Conservation (phyloP, 2,797 vertebrate species). For the Phataginus tetradactyla region DNA sequence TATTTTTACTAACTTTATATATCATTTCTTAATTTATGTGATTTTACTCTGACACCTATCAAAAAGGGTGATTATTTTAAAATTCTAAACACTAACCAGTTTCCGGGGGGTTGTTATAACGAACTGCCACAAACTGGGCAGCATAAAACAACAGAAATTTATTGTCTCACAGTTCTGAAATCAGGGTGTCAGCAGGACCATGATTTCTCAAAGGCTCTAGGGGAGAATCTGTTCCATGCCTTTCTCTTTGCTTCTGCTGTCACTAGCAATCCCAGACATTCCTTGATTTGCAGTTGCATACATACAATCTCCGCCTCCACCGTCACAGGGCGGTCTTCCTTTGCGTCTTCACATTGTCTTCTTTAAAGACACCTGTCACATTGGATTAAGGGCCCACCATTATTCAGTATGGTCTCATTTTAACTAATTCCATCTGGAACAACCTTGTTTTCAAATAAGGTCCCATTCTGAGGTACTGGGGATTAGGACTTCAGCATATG, state of each 20-base stretch:
- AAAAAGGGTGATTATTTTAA: not conserved
- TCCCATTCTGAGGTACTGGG: not conserved
- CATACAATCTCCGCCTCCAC: not conserved
- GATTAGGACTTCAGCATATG: not conserved
- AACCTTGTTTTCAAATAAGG: not conserved
- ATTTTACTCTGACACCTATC: not conserved
- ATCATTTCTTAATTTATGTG: not conserved
- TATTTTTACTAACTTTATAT: conserved; percentile 16
- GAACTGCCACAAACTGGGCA: not conserved
- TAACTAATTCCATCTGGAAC: not conserved
- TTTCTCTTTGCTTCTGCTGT: not conserved
- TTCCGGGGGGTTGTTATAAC: not conserved
- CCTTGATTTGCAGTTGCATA: not conserved
- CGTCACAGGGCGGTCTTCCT: not conserved
- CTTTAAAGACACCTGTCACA: not conserved
- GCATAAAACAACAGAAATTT: not conserved
- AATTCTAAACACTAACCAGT: conserved; percentile 28
- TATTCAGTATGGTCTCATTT: not conserved
- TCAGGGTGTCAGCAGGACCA: not conserved
- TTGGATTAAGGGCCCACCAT: not conserved
- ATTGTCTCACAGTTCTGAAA: not conserved
- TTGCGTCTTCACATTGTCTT: not conserved
- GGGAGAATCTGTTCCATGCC: not conserved
- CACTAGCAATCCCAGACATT: not conserved
- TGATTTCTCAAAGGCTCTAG: not conserved